phyloP scores from a whole-genome alignment of 2,888 invertebrate species.

The Machimus atricapillus region DNA sequence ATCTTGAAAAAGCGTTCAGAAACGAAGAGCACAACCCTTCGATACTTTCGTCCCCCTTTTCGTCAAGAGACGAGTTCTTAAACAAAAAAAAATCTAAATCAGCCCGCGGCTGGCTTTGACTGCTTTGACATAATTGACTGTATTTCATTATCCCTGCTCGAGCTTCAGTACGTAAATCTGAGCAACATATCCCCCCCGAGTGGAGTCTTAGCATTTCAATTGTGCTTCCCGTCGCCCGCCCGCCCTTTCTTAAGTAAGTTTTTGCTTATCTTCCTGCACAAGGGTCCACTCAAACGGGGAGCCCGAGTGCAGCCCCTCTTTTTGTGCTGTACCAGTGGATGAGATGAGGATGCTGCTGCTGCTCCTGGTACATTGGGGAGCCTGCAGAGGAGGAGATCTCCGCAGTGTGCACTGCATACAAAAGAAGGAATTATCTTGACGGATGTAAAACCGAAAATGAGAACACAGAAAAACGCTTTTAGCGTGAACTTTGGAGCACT shows the following conservation, averaged over 20 bases:
- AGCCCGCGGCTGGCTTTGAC: neutral
- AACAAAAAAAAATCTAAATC: neutral
- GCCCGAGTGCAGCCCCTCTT: neutral
- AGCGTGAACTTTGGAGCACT: neutral
- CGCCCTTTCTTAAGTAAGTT: neutral
- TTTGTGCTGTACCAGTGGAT: neutral
- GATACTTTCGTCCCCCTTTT: neutral
- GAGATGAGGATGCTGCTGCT: neutral
- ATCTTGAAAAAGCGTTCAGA: neutral
- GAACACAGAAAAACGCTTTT: neutral
- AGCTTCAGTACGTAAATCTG: neutral
- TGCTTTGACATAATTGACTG: neutral
- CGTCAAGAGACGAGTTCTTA: neutral
- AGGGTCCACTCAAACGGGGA: neutral
- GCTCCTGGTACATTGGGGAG: neutral
- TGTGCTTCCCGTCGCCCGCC: neutral
- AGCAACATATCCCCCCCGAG: neutral
- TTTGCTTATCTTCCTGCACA: neutral
- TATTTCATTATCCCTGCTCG: neutral
- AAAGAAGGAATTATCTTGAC: neutral
- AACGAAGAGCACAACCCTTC: neutral
- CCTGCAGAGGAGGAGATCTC: neutral
- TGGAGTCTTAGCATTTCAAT: neutral
- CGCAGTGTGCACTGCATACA: neutral
- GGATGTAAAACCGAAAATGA: neutral